phyloP scores from a whole-genome alignment of 2,888 invertebrate species.

The Macrostomum cliftonense region DNA sequence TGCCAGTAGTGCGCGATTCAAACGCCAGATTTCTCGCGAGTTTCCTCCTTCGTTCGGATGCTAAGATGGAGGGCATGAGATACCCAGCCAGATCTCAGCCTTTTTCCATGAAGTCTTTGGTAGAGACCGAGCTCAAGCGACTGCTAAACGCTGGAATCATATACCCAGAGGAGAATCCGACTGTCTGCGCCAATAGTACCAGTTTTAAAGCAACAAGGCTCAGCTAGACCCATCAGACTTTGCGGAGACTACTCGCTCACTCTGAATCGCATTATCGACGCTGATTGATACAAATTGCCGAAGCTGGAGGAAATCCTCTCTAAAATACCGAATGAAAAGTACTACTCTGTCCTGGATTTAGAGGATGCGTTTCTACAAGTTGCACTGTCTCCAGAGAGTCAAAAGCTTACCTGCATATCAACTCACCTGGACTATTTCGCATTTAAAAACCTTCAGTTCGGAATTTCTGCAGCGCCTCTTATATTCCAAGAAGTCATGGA shows the following conservation, averaged over 20 bases:
- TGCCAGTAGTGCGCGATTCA: neutral
- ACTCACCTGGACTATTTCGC: constrained; percentile 8
- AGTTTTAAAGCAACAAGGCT: constrained; percentile 1
- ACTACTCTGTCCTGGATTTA: constrained; percentile 2
- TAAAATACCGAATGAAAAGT: constrained; percentile 1
- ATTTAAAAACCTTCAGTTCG: constrained; percentile 7
- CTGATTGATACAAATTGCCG: constrained; percentile 2
- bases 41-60: neutral
- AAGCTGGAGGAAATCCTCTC: constrained; percentile 1
- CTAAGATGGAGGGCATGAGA: neutral
- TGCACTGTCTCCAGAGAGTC: neutral
- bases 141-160: neutral
- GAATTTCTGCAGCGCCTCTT: constrained; percentile 7
- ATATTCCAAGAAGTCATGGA: constrained; percentile 9
- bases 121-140: neutral
- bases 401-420: constrained; percentile 7
- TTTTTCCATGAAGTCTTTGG: constrained; percentile 4
- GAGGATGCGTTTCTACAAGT: constrained; percentile 6
- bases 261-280: constrained; percentile 5
- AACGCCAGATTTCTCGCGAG: neutral
- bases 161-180: constrained; percentile 4
- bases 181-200: constrained; percentile 5
- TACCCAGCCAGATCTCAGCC: neutral
- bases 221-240: constrained; percentile 1
- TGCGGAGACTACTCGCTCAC: constrained; percentile 4